Evolutionary conservation across 2,888 invertebrate genomes (phyloP).

Genomic region (Trissoscelio sp.): DNA sequence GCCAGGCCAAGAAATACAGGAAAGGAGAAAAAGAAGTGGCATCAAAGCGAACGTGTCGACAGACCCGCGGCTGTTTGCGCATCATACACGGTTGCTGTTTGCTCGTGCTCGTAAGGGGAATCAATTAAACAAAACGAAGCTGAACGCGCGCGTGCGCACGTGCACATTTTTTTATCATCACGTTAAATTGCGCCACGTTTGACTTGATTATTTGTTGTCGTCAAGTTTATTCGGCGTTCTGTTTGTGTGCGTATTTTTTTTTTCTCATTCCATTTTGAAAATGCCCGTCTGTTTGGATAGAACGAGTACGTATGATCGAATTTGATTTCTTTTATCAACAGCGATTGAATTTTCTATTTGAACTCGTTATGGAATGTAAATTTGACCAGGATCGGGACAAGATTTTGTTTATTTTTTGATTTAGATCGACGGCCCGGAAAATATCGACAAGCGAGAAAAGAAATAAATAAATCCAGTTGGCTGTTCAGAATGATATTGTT

Average conservation of each 20-base stretch:
- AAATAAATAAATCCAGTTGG: constrained; percentile 8
- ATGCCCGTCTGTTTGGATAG: too few relatives aligned
- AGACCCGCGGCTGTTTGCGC: constrained; percentile 73
- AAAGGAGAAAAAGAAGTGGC: constrained; percentile 68
- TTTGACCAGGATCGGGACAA: neutral
- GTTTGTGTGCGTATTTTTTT: too few relatives aligned
- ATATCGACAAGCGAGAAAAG: neutral
- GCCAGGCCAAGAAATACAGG: constrained; percentile 45
- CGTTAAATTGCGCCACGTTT: neutral
- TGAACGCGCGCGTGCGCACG: neutral
- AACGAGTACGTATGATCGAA: too few relatives aligned
- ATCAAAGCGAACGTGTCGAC: constrained; percentile 70
- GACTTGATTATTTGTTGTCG: neutral
- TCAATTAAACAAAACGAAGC: constrained; percentile 4
- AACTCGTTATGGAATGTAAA: neutral
- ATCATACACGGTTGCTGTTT: constrained; percentile 71
- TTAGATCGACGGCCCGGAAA: neutral
- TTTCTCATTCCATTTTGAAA: too few relatives aligned
- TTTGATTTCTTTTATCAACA: too few relatives aligned
- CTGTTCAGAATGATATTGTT: constrained; percentile 18
- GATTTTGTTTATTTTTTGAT: constrained; percentile 3
- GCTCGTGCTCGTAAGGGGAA: constrained; percentile 69
- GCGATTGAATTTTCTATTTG: neutral
- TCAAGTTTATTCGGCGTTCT: neutral
- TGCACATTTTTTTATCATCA: neutral